Evolutionary conservation across 1,140 invertebrate genomes (phyloP).

Genomic region (Rhagoletis zephyria): DNA sequence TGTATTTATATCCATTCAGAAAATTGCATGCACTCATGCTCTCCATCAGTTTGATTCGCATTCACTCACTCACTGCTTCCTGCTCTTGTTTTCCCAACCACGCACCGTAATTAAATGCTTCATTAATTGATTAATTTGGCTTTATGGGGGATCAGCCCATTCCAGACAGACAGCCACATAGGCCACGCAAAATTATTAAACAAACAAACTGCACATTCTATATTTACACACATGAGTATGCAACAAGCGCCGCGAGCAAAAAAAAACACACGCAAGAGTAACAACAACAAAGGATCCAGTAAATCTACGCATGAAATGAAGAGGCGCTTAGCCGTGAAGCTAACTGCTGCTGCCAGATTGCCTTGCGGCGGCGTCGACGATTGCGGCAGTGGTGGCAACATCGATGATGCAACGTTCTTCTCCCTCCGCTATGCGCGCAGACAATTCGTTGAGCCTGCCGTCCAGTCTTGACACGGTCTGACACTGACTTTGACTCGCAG

Average conservation of each 20-base stretch:
- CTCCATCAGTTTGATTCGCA: no score
- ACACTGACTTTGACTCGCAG: constrained; percentile 43
- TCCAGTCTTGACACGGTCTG: neutral
- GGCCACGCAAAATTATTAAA: constrained; percentile 34
- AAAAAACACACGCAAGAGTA: neutral
- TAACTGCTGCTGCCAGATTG: neutral
- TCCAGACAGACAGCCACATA: constrained; percentile 31
- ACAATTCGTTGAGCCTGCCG: neutral
- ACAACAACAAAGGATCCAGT: constrained; percentile 18
- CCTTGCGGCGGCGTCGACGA: neutral
- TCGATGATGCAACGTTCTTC: neutral
- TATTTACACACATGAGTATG: neutral
- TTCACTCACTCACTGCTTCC: neutral
- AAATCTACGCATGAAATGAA: constrained; percentile 45
- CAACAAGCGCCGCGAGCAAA: neutral
- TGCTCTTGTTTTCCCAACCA: neutral
- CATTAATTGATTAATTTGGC: constrained; percentile 52
- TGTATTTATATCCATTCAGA: no score
- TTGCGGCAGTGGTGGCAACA: neutral
- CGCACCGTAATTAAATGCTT: constrained; percentile 44
- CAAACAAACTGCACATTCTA: neutral
- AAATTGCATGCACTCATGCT: no score
- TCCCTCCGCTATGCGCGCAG: neutral
- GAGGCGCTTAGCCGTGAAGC: constrained; percentile 37
- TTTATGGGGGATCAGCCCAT: constrained; percentile 49